A percentile compares a stretch with the other conserved stretches of the same genome.
Evolutionary conservation across 1,140 invertebrate genomes (phyloP).

Genomic region (Heliconius eleuchia): DNA sequence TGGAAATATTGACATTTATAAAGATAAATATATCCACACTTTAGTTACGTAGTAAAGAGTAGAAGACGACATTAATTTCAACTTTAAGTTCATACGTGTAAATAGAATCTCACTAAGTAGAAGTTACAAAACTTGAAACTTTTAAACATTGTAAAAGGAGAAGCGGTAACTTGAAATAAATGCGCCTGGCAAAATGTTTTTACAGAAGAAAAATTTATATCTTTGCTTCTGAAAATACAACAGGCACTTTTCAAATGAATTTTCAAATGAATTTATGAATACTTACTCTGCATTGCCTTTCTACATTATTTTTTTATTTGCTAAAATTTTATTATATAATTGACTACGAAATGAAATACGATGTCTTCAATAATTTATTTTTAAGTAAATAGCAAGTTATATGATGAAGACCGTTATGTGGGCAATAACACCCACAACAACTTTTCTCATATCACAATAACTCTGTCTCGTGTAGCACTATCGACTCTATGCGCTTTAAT

Average conservation of each 20-base stretch:
- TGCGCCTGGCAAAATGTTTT: slow-evolving; percentile 18
- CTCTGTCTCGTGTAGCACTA: not conserved
- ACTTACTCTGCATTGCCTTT: not conserved
- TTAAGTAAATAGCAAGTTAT: slow-evolving; percentile 16
- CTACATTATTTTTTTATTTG: not conserved
- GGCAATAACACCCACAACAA: slow-evolving; percentile 23
- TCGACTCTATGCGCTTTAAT: not conserved
- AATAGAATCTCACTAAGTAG: not conserved
- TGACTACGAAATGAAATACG: not conserved
- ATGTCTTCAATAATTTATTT: not conserved
- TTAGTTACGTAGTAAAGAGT: not conserved
- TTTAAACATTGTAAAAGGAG: not conserved
- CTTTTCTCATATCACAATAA: slow-evolving; percentile 30
- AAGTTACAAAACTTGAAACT: slow-evolving; percentile 2
- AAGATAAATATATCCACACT: not conserved
- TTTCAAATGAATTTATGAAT: not conserved
- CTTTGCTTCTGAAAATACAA: slow-evolving; percentile 15
- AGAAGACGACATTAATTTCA: not conserved
- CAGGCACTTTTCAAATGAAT: slow-evolving; percentile 12
- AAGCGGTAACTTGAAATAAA: slow-evolving; percentile 1
- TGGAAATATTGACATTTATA: too few relatives aligned
- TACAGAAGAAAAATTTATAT: not conserved
- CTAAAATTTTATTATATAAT: not conserved
- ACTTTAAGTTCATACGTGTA: not conserved
- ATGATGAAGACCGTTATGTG: not conserved